phyloP scores from a whole-genome alignment of 2,888 invertebrate species.

The Dicycla oo region DNA sequence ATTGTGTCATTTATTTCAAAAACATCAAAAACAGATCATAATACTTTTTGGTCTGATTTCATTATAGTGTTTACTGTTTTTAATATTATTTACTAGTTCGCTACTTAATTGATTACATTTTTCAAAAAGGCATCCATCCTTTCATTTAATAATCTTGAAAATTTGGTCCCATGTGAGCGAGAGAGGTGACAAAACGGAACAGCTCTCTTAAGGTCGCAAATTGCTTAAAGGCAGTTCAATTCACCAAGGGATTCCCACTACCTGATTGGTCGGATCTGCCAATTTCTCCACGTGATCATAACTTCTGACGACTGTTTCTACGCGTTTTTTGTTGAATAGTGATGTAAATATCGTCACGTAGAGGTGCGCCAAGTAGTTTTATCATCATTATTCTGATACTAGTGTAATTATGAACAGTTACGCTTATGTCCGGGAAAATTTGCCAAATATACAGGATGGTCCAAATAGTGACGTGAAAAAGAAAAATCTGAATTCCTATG shows the following conservation, averaged over 20 bases:
- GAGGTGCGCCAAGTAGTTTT: conserved; percentile 39
- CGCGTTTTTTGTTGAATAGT: conserved; percentile 30
- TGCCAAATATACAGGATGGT: conserved; percentile 55
- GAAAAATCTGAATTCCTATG: too few species aligned
- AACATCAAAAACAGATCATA: too few species aligned
- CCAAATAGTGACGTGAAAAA: too few species aligned
- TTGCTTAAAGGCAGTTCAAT: conserved; percentile 3
- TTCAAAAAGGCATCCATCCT: too few species aligned
- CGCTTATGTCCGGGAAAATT: conserved; percentile 50
- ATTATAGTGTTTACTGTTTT: too few species aligned
- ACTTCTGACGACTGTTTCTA: conserved; percentile 24
- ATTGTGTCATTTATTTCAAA: too few species aligned
- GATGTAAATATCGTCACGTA: conserved; percentile 57
- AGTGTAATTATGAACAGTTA: conserved; percentile 39
- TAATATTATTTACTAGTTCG: too few species aligned
- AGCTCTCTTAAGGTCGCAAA: conserved; percentile 33
- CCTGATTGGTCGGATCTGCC: conserved; percentile 25
- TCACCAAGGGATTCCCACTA: neutral
- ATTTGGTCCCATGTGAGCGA: too few species aligned
- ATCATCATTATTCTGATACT: conserved; percentile 58
- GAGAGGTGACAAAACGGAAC: too few species aligned
- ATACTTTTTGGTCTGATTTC: too few species aligned
- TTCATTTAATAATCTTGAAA: too few species aligned
- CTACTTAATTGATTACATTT: too few species aligned
- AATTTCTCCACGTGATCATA: conserved; percentile 46